Conservation (phyloP, 2,888 invertebrate genomes). For the Drosophila mettleri region DNA sequence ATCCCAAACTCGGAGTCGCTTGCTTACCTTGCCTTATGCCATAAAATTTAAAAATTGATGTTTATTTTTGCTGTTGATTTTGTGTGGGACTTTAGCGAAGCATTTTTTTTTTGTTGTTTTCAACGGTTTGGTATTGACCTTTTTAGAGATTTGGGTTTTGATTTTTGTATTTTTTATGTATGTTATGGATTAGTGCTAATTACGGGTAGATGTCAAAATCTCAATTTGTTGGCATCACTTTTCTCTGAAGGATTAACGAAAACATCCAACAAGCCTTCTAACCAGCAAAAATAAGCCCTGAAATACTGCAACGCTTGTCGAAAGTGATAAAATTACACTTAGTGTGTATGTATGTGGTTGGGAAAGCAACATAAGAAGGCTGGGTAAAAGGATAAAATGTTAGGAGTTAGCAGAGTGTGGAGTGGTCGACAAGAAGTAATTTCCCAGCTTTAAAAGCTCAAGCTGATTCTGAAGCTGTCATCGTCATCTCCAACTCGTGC, state of each 20-base stretch:
- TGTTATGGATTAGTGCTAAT: not conserved
- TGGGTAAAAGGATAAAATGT: slow-evolving; percentile 13
- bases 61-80: slow-evolving; percentile 40
- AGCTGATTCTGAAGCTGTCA: slow-evolving; percentile 52
- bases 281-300: not conserved
- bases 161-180: not conserved
- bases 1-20: slow-evolving; percentile 4
- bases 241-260: not conserved
- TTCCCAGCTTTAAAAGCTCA: slow-evolving; percentile 59
- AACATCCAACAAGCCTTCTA: no score
- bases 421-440: slow-evolving; percentile 24
- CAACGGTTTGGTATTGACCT: slow-evolving; percentile 1
- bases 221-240: not conserved
- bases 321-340: slow-evolving; percentile 44
- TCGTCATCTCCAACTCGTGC: slow-evolving; percentile 53
- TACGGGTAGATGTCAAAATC: not conserved
- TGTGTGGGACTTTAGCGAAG: slow-evolving; percentile 13
- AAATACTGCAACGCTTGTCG: slow-evolving; percentile 8
- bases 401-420: not conserved
- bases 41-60: slow-evolving; percentile 71
- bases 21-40: slow-evolving; percentile 34
- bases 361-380: slow-evolving; percentile 32
- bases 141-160: slow-evolving; percentile 9
- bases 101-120: slow-evolving; percentile 22
- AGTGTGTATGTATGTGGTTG: slow-evolving; percentile 10